Base-by-base conservation (phyloP, 2,888 invertebrate species). In the Drosophila hawaiiensis region DNA sequence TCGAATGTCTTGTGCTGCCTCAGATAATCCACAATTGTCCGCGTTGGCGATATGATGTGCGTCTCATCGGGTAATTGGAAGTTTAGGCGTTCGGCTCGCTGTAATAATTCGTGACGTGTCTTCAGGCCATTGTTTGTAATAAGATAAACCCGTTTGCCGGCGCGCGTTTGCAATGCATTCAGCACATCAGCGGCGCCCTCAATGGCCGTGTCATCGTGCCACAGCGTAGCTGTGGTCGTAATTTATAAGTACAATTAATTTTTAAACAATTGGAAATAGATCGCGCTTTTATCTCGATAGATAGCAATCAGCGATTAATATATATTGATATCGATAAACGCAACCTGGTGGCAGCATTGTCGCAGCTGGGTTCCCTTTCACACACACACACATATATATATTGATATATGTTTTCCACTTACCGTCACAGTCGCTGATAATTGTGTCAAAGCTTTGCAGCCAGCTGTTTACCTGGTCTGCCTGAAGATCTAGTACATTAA, bases 81-180 rank as follows among this genome's bases (percentile, higher is more conserved):
- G 16, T 97, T 96, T 85, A 98, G 93, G 55, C 95, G 94, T 67
- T 95, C 94, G 64, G 97, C 96, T 92, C 97, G 97, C 39, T 94
- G 94, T 60, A 96, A 95, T 94, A 97, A 96, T 78, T 97, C 96
- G 70, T 95, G 94, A 2, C 97, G 94, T 10, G 96, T 95, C 93
- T 97, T 97, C 0, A 97, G 97, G 22, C 98, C 97, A 94, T 98
- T 98, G 92, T 98, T 98, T 22, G 98, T 98, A 0, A 98, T 96
- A 93, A 96, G 97, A 92, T 97, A 97, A 61, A 98, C 95, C 87
- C 95, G 95, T 92, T 98, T 98, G 2, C 97, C 97, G 1, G 97
- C 97, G 0, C 68, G 68, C 68, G 95, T 94, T 76, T 96, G 94
- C 19, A 97, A 94, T 73, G 94, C 94, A 85, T 96, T 96, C 72